Percentiles rank a stretch among this genome's conserved stretches.
Evolutionary conservation across 2,113 vertebrate genomes (phyloP).

Genomic region (Isurus oxyrinchus): DNA sequence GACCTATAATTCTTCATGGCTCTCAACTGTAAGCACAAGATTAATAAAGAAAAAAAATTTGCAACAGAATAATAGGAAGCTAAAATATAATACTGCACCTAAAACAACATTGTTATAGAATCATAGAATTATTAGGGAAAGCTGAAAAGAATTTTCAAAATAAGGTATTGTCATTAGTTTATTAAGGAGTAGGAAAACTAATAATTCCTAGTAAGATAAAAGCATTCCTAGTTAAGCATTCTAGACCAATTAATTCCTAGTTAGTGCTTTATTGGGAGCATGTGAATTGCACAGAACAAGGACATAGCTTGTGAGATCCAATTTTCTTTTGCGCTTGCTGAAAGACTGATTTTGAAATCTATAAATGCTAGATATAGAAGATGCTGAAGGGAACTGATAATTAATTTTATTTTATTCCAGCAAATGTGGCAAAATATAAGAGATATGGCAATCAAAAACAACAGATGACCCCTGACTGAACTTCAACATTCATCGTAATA

Average conservation of each 20-base stretch:
- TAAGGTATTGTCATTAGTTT: not conserved
- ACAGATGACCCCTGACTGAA: not conserved
- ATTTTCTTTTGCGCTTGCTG: not conserved
- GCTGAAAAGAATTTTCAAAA: not conserved
- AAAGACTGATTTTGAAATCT: not conserved
- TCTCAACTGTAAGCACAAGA: not conserved
- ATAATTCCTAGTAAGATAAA: not conserved
- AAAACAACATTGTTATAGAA: not conserved
- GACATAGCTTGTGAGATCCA: not conserved
- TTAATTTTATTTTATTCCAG: not conserved
- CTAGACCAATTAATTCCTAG: not conserved
- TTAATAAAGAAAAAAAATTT: not conserved
- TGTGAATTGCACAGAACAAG: not conserved
- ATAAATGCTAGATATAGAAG: not conserved
- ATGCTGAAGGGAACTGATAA: not conserved
- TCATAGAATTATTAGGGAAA: not conserved
- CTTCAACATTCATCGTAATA: not conserved
- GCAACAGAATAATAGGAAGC: not conserved
- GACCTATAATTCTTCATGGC: no score
- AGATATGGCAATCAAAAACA: not conserved
- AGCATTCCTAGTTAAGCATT: no score
- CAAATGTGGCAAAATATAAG: not conserved
- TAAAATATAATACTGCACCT: not conserved
- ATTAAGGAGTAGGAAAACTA: not conserved
- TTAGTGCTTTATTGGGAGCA: not conserved